phyloP scores from a whole-genome alignment of 1,140 invertebrate species.

The Sminthurides bifidus region DNA sequence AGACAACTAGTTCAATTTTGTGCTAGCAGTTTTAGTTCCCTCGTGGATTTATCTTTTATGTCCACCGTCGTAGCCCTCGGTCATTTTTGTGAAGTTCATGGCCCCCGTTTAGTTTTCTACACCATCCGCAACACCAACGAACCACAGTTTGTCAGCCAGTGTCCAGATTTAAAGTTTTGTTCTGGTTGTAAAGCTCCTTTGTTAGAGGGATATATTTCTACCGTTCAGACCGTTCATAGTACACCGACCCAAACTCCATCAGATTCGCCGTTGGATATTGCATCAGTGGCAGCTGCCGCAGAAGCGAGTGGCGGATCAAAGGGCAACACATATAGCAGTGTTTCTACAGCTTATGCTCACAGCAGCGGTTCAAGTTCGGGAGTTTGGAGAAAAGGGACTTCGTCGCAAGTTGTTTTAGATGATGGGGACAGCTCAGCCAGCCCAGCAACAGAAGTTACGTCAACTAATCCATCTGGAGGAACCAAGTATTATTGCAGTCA shows the following conservation, averaged over 20 bases:
- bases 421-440: background rate
- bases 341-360: conserved; percentile 4
- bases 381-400: background rate
- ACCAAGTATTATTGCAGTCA: conserved; percentile 30
- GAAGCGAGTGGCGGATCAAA: conserved; percentile 1
- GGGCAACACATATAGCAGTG: background rate
- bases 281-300: background rate
- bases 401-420: conserved; percentile 2
- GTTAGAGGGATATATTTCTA: conserved; percentile 30
- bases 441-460: background rate
- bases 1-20: no score
- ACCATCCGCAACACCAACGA: conserved; percentile 30
- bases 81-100: conserved; percentile 31
- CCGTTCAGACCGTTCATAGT: conserved; percentile 27
- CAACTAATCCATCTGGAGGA: conserved; percentile 12
- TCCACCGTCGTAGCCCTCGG: conserved; percentile 30
- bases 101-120: conserved; percentile 31
- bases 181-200: conserved; percentile 30
- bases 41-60: no score
- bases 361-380: background rate
- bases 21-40: no score
- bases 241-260: conserved; percentile 18
- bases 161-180: conserved; percentile 31
- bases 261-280: background rate
- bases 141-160: conserved; percentile 30